phyloP scores from a whole-genome alignment of 2,888 invertebrate species.

The Calliphora vomitoria region DNA sequence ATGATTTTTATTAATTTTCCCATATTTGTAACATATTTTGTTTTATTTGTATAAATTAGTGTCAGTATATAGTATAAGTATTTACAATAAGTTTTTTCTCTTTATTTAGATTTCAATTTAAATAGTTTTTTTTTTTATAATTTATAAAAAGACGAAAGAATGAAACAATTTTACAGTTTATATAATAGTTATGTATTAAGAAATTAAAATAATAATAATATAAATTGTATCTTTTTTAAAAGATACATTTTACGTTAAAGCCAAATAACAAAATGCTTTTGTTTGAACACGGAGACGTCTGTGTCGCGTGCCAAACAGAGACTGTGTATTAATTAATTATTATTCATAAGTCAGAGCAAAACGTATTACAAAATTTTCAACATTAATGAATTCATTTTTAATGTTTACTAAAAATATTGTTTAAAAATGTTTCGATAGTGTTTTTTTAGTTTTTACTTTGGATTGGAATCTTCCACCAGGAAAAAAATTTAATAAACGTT shows the following conservation, averaged over 20 bases:
- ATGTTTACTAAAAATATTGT: constrained; percentile 14
- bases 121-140: constrained; percentile 43
- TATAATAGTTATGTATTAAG: constrained; percentile 1
- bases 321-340: not conserved
- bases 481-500: constrained; percentile 75
- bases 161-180: constrained; percentile 4
- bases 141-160: constrained; percentile 24
- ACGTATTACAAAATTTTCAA: constrained; percentile 24
- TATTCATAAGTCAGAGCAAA: constrained; percentile 7
- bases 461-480: constrained; percentile 63
- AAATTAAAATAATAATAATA: constrained; percentile 8
- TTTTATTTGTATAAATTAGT: constrained; percentile 44
- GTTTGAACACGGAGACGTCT: not conserved
- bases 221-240: not conserved
- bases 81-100: constrained; percentile 60
- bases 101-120: constrained; percentile 40
- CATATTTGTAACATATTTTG: constrained; percentile 35
- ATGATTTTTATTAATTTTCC: constrained; percentile 43
- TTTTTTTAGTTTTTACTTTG: constrained; percentile 47
- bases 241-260: constrained; percentile 13
- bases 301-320: not conserved
- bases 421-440: constrained; percentile 21
- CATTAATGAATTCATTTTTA: constrained; percentile 15
- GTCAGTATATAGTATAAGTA: constrained; percentile 49
- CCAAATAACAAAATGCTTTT: constrained; percentile 31